Percentiles rank a stretch among this genome's conserved stretches.
phyloP scores from a whole-genome alignment of 2,113 vertebrate species.

The Pseudorectes ferrugineus region DNA sequence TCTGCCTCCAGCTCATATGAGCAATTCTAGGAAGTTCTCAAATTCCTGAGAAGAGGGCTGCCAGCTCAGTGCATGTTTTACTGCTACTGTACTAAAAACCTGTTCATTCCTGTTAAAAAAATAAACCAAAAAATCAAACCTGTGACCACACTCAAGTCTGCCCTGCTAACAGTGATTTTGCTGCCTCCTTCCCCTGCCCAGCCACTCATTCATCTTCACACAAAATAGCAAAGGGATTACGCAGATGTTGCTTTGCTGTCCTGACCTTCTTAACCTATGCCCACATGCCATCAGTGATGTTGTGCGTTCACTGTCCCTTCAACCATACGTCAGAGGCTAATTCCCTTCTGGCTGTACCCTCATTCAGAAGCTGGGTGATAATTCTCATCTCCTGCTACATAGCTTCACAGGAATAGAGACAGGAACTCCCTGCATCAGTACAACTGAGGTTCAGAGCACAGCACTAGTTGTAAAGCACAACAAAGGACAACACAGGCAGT shows the following conservation, averaged over 20 bases:
- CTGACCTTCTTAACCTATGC: slow-evolving; percentile 56
- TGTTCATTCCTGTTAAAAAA: not conserved
- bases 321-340: not conserved
- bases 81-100: not conserved
- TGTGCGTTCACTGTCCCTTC: not conserved
- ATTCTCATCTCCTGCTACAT: not conserved
- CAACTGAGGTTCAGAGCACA: not conserved
- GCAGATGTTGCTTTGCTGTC: slow-evolving; percentile 47
- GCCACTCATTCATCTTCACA: slow-evolving; percentile 36
- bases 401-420: not conserved
- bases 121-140: not conserved
- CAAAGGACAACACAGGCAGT: not conserved
- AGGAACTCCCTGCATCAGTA: not conserved
- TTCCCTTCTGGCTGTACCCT: slow-evolving; percentile 10
- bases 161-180: not conserved
- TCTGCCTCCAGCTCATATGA: not conserved
- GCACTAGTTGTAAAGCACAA: not conserved
- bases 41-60: not conserved
- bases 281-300: not conserved
- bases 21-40: not conserved
- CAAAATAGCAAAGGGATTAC: slow-evolving; percentile 36
- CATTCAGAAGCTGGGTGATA: not conserved
- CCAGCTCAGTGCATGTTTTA: not conserved
- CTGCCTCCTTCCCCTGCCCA: not conserved
- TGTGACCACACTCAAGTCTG: not conserved